Evolutionary conservation across 2,113 vertebrate species (phyloP), one percentile per base, ranked within the genome.

Genomic region (Sarotherodon lohbergeri): DNA sequence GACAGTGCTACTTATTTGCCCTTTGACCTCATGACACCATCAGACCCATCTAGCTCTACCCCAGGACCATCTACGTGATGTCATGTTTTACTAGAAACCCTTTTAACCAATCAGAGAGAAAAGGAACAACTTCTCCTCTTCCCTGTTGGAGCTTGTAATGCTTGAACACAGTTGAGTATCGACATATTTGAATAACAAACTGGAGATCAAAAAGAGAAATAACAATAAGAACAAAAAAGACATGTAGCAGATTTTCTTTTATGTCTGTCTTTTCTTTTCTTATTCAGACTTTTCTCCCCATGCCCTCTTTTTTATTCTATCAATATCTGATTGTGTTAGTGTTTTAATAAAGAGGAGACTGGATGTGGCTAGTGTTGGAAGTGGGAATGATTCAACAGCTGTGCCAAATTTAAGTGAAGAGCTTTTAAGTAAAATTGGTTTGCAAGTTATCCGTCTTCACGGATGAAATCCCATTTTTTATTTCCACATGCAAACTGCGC

Each of bases 301-400:
- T 87, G 50, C 89, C 87, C 91, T 93, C 90, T 94, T 96, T 95
- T 95, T 90, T 93, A 94, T 92, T 93, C 83, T 94, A 87, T 95
- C 86, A 93, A 85, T 96, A 91, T 96, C 94, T 96, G 95, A 96
- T 94, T 96, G 95, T 97, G 94, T 96, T 96, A 93, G 94, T 96
- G 93, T 96, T 96, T 96, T 95, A 93, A 95, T 93, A 94, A 94
- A 94, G 94, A 95, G 92, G 95, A 96, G 90, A 89, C 95, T 95
- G 95, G 94, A 96, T 96, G 96, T 96, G 96, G 96, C 96, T 97
- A 90, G 96, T 95, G 91, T 96, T 96, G 95, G 93, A 95, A 94
- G 94, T 94, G 94, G 94, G 93, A 95, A 90, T 86, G 86, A 91
- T 92, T 88, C 83, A 90, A 92, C 82, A 89, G 85, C 88, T 86